Percentiles rank a stretch among this genome's conserved stretches.
phyloP scores from a whole-genome alignment of 2,888 invertebrate genomes.

The Timema podura region DNA sequence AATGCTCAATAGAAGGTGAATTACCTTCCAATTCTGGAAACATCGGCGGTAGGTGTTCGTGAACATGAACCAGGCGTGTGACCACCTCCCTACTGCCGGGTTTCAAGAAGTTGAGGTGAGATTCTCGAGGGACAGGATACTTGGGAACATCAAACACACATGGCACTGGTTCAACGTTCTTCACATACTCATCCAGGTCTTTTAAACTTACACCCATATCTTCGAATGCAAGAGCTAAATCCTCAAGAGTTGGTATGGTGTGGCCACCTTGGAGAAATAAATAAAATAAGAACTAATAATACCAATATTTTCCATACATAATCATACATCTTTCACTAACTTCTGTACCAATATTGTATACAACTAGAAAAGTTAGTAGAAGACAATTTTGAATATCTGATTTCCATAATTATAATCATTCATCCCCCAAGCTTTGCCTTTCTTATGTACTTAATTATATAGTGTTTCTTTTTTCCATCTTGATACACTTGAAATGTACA shows the following conservation, averaged over 20 bases:
- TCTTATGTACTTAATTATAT: too few species aligned
- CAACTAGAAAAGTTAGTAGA: too few species aligned
- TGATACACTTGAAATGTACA: too few species aligned
- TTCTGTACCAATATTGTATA: too few species aligned
- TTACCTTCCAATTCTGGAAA: constrained; percentile 63
- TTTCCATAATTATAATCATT: too few species aligned
- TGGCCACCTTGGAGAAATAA: constrained; percentile 60
- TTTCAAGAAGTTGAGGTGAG: constrained; percentile 83
- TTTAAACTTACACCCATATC: constrained; percentile 76
- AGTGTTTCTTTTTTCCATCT: too few species aligned
- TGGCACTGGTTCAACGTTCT: constrained; percentile 75
- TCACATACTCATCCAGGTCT: constrained; percentile 82
- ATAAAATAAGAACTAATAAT: too few species aligned
- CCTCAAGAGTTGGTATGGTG: constrained; percentile 80
- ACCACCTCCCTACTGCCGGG: constrained; percentile 90
- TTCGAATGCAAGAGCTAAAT: constrained; percentile 78
- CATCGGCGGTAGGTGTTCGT: constrained; percentile 90
- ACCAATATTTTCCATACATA: too few species aligned
- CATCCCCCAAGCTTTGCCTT: too few species aligned
- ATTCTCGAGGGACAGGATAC: constrained; percentile 73
- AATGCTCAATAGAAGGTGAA: not conserved
- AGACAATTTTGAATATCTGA: too few species aligned
- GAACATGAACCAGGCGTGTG: constrained; percentile 83
- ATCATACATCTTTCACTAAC: too few species aligned
- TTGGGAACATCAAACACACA: constrained; percentile 64